Base-by-base conservation (phyloP, 2,113 vertebrate genomes). In the Bubalus kerabau region DNA sequence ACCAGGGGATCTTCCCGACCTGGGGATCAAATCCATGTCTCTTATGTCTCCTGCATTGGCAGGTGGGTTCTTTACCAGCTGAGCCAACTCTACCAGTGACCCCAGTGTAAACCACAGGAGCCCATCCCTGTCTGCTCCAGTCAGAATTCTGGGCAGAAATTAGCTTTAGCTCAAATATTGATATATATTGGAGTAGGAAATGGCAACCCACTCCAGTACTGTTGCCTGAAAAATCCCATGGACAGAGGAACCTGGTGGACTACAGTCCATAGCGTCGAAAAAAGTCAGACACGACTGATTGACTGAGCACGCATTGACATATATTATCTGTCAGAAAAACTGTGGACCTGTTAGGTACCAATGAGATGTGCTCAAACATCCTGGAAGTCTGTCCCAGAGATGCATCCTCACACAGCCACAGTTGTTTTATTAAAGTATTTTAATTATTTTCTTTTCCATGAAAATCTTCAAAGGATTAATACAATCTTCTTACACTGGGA, bases 51-150 rank as follows among this genome's bases (percentile, higher is more conserved):
- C 23, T 76, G 23, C 36, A 76, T 26, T 43, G 23, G 36, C 71
- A 43, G 40, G 71, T 43, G 23, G 6, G 40, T 26, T 76, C 71
- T 43, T 76, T 76, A 26, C 23, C 71, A 76, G 11, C 40, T 43
- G 71, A 43, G 71, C 71, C 12, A 76, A 24, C 36, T 40, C 56
- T 56, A 30, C 36, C 74, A 7, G 8, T 6, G n/a, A 32, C 2
- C 57, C 32, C n/a, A 0, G 1, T 7, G 2, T 19, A 30, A 7
- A 11, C 19, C 23, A 12, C 2, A 24, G 7, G 46, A 15, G 12
- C 40, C 16, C 12, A 0, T 5, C 3, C 50, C 30, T 28, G 1
- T 17, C 26, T 4, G 40, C 30, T 17, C 7, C 1, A n/a, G 5
- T 21, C 9, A 4, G 78, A 57, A 64, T 32, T 26, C 81, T 1